phyloP scores from a whole-genome alignment of 2,797 vertebrate genomes.

The Australoheros facetus region DNA sequence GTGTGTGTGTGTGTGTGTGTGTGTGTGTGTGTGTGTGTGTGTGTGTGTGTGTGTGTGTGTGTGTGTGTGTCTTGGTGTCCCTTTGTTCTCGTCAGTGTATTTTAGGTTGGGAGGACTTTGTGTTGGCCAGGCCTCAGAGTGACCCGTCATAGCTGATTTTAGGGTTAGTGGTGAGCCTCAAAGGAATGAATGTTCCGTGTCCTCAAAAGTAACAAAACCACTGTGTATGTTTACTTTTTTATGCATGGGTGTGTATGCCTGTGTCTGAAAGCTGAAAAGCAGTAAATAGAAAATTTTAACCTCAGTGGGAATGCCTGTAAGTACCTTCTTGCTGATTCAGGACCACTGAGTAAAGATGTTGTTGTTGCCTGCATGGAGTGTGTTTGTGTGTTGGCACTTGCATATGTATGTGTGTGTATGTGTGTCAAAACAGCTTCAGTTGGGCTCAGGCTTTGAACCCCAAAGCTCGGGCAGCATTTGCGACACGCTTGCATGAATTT shows the following conservation, averaged over 20 bases:
- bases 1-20: neutral
- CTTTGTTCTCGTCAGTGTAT: constrained; percentile 45
- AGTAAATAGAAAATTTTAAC: constrained; percentile 67
- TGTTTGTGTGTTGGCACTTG: constrained; percentile 11
- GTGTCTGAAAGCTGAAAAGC: constrained; percentile 43
- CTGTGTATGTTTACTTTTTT: constrained; percentile 31
- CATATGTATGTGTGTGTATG: neutral
- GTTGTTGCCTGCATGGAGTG: neutral
- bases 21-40: neutral
- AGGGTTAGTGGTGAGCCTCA: constrained; percentile 56
- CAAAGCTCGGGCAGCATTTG: constrained; percentile 30
- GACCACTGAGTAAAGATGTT: constrained; percentile 55
- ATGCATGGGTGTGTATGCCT: constrained; percentile 36
- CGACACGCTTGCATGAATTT: constrained; percentile 26
- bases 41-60: neutral
- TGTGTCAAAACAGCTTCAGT: constrained; percentile 29
- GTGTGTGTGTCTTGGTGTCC: constrained; percentile 28
- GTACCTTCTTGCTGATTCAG: constrained; percentile 70
- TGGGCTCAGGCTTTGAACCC: constrained; percentile 59
- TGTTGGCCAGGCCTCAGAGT: constrained; percentile 46
- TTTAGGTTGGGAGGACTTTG: constrained; percentile 41
- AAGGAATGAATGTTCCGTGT: constrained; percentile 27
- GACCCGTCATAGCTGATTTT: constrained; percentile 52
- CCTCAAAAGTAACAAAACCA: constrained; percentile 32
- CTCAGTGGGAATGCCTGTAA: constrained; percentile 59